Evolutionary conservation across 2,888 invertebrate species (phyloP).

Genomic region (Eudemis profundana): DNA sequence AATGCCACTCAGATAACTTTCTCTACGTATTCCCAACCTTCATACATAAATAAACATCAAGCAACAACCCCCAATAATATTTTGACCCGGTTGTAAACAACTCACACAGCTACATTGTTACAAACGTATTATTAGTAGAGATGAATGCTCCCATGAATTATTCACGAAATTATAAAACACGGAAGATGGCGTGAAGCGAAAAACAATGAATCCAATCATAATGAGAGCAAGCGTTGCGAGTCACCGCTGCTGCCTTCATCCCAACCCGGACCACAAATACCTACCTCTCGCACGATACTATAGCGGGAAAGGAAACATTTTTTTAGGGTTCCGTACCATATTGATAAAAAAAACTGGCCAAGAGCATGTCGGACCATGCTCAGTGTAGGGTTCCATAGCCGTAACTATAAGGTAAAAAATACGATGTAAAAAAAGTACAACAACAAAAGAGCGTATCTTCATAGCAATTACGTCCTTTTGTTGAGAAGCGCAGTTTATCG

Average conservation of each 20-base stretch:
- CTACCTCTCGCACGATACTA: too few species aligned
- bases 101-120: slow-evolving; percentile 22
- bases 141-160: slow-evolving; percentile 59
- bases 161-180: slow-evolving; percentile 64
- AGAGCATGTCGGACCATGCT: too few species aligned
- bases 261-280: not conserved
- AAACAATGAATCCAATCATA: slow-evolving; percentile 68
- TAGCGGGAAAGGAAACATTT: slow-evolving; percentile 17
- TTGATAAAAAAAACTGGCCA: too few species aligned
- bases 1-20: not conserved
- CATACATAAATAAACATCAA: not conserved
- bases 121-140: slow-evolving; percentile 44
- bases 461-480: too few species aligned
- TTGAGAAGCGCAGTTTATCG: too few species aligned
- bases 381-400: too few species aligned
- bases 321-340: too few species aligned
- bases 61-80: slow-evolving; percentile 6
- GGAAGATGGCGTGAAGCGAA: slow-evolving; percentile 61
- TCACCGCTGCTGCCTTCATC: slow-evolving; percentile 42
- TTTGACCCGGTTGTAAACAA: slow-evolving; percentile 22
- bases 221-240: slow-evolving; percentile 54
- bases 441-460: too few species aligned
- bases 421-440: too few species aligned
- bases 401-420: too few species aligned
- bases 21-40: too few species aligned